Evolutionary conservation across 2,888 invertebrate species (phyloP).

Genomic region (Cantharis nigra): DNA sequence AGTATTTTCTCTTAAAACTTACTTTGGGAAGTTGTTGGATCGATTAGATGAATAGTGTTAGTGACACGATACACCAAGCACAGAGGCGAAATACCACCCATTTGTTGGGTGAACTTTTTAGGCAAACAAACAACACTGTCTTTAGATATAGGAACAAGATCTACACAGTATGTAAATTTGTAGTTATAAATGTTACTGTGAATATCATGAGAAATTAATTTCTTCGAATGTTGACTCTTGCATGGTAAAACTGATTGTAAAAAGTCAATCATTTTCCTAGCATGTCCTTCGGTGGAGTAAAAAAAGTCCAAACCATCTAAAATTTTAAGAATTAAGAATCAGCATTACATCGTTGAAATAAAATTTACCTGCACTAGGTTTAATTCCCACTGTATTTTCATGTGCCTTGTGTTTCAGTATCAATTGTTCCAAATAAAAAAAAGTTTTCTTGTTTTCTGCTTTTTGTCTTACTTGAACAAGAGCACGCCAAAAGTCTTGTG

Average conservation of each 20-base stretch:
- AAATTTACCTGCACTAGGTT: constrained; percentile 73
- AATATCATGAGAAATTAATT: constrained; percentile 94
- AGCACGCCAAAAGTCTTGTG: constrained; percentile 97
- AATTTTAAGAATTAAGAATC: constrained; percentile 42
- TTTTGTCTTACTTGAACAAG: constrained; percentile 86
- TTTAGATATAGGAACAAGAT: constrained; percentile 95
- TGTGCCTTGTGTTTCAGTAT: constrained; percentile 96
- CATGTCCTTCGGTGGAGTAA: constrained; percentile 85
- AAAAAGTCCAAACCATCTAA: constrained; percentile 94
- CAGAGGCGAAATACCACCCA: constrained; percentile 87
- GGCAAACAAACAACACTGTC: constrained; percentile 91
- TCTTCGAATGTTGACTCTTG: constrained; percentile 87
- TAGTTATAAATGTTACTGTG: constrained; percentile 97
- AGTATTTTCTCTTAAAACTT: constrained; percentile 43
- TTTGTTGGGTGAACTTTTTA: constrained; percentile 80
- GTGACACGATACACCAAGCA: constrained; percentile 89
- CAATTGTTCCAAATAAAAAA: constrained; percentile 96
- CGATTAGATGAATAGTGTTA: constrained; percentile 89
- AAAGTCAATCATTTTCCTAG: constrained; percentile 95
- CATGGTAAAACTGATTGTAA: constrained; percentile 85
- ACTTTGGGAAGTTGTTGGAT: constrained; percentile 86
- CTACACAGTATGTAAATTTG: constrained; percentile 92
- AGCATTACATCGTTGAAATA: neutral
- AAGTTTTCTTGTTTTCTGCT: constrained; percentile 93
- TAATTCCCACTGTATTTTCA: constrained; percentile 86